These are phyloP conservation scores for Spinibarbus caldwelli DNA, from an alignment of 2,797 vertebrate species.

Conservation along the genomic window DNA sequence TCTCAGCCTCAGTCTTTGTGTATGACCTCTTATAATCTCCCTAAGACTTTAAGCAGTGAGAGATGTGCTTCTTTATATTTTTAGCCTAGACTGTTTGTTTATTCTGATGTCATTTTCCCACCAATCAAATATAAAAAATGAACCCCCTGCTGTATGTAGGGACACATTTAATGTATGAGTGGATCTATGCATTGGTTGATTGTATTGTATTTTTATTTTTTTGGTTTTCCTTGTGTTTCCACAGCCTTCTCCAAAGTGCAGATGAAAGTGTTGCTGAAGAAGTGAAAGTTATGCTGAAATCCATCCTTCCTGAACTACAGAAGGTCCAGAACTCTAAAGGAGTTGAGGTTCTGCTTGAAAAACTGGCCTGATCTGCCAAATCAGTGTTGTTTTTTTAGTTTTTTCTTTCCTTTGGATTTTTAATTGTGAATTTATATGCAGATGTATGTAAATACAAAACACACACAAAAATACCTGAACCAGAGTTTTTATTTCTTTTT, in stretches of 20 bases:
- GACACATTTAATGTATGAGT: neutral
- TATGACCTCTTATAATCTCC: conserved; percentile 59
- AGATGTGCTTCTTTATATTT: conserved; percentile 49
- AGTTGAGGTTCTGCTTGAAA: conserved; percentile 85
- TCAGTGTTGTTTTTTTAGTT: neutral
- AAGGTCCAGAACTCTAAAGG: conserved; percentile 81
- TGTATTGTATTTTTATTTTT: neutral
- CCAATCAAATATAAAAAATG: neutral
- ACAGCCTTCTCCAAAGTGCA: conserved; percentile 87
- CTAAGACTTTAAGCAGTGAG: conserved; percentile 61
- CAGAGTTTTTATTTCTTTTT: neutral
- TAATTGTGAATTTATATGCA: conserved; percentile 36
- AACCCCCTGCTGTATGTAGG: neutral
- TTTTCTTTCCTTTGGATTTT: neutral
- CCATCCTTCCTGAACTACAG: conserved; percentile 78
- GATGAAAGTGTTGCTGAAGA: conserved; percentile 79
- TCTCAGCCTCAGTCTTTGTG: conserved; percentile 49
- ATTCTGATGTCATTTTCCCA: conserved; percentile 36
- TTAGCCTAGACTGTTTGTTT: conserved; percentile 30
- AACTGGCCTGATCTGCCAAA: conserved; percentile 62
- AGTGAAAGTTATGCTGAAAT: conserved; percentile 82
- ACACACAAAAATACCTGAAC: conserved; percentile 9
- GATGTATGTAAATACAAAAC: conserved; percentile 57
- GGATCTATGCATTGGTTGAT: neutral
- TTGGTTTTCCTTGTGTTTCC: conserved; percentile 35